Conservation (phyloP, 1,140 invertebrate species). For the Oscheius sp. region DNA sequence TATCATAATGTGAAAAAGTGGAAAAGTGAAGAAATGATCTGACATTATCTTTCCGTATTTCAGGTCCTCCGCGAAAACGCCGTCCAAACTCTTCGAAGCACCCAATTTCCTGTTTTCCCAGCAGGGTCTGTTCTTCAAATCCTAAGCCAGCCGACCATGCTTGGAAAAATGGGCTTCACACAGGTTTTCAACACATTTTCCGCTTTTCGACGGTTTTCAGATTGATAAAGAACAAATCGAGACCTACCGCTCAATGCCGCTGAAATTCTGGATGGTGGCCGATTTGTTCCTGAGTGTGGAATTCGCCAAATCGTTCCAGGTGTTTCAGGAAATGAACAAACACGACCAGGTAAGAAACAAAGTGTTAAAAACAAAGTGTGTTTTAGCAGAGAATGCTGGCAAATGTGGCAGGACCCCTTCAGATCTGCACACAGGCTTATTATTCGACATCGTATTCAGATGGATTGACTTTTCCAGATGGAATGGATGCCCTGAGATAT, state of each 20-base stretch:
- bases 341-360: conserved; percentile 14
- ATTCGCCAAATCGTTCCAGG: conserved; percentile 28
- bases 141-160: no score
- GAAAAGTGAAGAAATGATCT: no score
- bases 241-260: conserved; percentile 13
- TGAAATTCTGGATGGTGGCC: conserved; percentile 33
- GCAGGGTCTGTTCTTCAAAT: no score
- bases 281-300: conserved; percentile 24
- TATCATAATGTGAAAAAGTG: no score
- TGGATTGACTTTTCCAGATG: conserved; percentile 21
- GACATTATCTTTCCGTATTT: no score
- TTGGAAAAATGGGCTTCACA: no score
- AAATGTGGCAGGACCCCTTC: not conserved
- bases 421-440: conserved; percentile 15
- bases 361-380: not conserved
- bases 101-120: no score
- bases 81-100: not conserved
- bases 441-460: conserved; percentile 14
- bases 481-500: conserved; percentile 19
- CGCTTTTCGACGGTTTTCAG: no score
- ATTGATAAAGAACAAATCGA: no score
- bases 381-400: conserved; percentile 6
- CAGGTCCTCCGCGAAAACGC: not conserved
- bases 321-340: conserved; percentile 7
- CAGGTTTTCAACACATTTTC: no score